Conservation (phyloP, 2,113 vertebrate genomes). For the Hypocryptadius cinnamomeus region DNA sequence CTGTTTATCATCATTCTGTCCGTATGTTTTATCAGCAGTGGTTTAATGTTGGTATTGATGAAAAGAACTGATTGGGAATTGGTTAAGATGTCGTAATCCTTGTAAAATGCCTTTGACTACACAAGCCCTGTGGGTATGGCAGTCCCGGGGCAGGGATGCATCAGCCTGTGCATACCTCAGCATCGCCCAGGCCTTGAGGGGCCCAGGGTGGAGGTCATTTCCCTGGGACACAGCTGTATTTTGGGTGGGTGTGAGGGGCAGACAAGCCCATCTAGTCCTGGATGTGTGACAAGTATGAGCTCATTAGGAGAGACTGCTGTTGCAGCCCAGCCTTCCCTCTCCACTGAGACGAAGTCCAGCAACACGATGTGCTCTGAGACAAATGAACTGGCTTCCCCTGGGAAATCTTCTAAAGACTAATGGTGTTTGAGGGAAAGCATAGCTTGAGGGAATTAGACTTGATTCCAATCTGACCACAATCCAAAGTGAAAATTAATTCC, state of each 20-base stretch:
- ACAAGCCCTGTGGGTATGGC: fast-evolving
- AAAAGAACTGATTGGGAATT: neutral
- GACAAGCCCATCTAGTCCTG: neutral
- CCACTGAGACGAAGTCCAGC: neutral
- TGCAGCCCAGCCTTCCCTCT: neutral
- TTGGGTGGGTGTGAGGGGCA: neutral
- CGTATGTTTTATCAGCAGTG: neutral
- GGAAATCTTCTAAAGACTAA: neutral
- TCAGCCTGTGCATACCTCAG: neutral
- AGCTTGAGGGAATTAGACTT: neutral
- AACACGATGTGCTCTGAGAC: neutral
- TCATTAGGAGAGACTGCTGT: neutral
- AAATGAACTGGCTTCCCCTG: neutral
- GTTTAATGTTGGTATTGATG: neutral
- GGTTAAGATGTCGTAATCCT: neutral
- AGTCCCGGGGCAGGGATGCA: neutral
- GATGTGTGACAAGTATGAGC: conserved; percentile 17
- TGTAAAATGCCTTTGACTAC: neutral
- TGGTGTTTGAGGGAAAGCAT: neutral
- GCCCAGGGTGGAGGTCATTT: neutral
- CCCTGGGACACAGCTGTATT: neutral
- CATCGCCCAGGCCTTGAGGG: neutral
- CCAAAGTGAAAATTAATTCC: conserved; percentile 3
- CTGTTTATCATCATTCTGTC: neutral
- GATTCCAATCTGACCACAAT: neutral